Base-by-base conservation (phyloP, 2,888 invertebrate genomes). In the Dichetophora obliterata region DNA sequence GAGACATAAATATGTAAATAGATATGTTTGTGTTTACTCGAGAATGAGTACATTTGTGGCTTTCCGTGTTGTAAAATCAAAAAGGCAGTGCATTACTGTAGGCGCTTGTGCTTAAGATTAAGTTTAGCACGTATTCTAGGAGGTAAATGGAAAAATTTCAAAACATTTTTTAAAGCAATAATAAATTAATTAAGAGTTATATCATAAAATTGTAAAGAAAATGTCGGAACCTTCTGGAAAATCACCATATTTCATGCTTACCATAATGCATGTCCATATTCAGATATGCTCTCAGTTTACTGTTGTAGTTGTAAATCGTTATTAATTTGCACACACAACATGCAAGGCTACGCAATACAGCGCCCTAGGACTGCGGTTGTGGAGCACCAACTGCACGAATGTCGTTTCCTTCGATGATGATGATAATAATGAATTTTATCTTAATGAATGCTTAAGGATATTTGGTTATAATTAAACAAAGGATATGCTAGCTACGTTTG, bases 391-490 rank as follows among this genome's bases (percentile, higher is more conserved):
- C 50, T 61, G 43, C 19, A 24, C 50, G 43, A 43, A 11, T 50
- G 24, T 54, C 74, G 54, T 37, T 54, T 65, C 74, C 74, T 65
- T 65, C 48, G 34, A 16, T 68, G 43, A 43, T 43, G 43, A 43
- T 14, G 66, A 65, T 54, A 52, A 43, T 66, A 74, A 74, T 66
- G 74, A 65, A 74, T 65, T 65, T 65, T 22, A 66, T 65, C 74
- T 65, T 66, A 65, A 74, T 66, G 74, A 66, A 74, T 66, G 74
- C 74, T 34, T 19, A 65, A 65, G 65, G 74, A 65, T 74, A 74
- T 74, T 74, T 74, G 74, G 19, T 74, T 74, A 74, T 74, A 74
- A 74, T 74, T 74, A 74, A 74, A 66, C 74, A 24, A 50, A 73
- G 73, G 63, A 37, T 50, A 50, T 48, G 16, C 48, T 68, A 8